Evolutionary conservation across 1,140 invertebrate genomes (phyloP).

Genomic region (Eumeta japonica): DNA sequence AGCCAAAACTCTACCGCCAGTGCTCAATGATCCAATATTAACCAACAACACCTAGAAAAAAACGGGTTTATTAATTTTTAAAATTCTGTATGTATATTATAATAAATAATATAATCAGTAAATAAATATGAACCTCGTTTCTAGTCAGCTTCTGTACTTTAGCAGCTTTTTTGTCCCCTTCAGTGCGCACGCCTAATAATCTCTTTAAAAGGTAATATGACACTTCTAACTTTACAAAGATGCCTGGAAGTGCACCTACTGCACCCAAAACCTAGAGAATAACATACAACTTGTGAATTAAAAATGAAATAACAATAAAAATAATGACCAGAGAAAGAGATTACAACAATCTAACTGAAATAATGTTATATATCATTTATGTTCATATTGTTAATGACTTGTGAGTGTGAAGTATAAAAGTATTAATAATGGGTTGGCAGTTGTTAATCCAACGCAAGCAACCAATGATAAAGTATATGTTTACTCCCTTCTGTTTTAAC

Average conservation of each 20-base stretch:
- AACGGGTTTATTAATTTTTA: background rate
- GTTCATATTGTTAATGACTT: too few relatives aligned
- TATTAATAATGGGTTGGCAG: too few relatives aligned
- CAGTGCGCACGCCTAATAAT: constrained; percentile 94
- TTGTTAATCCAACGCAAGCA: too few relatives aligned
- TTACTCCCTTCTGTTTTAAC: too few relatives aligned
- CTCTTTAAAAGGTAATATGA: constrained; percentile 96
- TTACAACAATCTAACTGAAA: too few relatives aligned
- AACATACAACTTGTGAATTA: background rate
- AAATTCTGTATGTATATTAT: background rate
- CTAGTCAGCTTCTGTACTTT: constrained; percentile 90
- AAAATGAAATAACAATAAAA: background rate
- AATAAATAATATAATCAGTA: constrained; percentile 1
- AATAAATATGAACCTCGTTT: constrained; percentile 62
- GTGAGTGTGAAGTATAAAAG: too few relatives aligned
- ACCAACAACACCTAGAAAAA: constrained; percentile 79
- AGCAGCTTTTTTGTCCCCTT: constrained; percentile 98
- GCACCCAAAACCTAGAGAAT: constrained; percentile 86
- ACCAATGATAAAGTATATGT: too few relatives aligned
- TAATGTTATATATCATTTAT: too few relatives aligned
- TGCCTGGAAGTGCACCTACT: constrained; percentile 92
- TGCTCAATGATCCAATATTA: constrained; percentile 98
- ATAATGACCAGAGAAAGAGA: background rate
- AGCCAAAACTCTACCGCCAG: constrained; percentile 93
- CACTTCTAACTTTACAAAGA: constrained; percentile 97